Base-by-base conservation (phyloP, 2,113 vertebrate genomes). In the Brachyhypopomus gauderio region DNA sequence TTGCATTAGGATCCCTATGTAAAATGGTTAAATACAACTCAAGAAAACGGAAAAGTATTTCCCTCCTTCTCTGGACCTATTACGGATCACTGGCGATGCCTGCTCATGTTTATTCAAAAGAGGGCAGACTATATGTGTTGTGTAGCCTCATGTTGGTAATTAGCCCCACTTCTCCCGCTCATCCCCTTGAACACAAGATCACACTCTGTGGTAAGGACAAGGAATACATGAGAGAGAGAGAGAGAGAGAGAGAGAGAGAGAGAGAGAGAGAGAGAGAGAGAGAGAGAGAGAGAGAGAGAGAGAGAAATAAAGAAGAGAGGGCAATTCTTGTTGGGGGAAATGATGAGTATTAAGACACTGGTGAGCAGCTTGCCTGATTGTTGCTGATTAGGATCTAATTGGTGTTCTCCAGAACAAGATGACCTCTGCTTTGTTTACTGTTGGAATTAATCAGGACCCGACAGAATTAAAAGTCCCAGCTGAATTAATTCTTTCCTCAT, bases 391-490 rank as follows among this genome's bases (percentile, higher is more conserved):
- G 83, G 84, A 86, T 91, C 90, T 93, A 94, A 93, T 93, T 92
- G 88, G 86, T 90, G 90, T 92, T 93, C 91, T 93, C 90, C 92
- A 91, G 92, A 93, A 93, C 89, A 92, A 87, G 90, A 89, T 91
- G 92, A 93, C 92, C 92, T 92, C 92, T 91, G 90, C 91, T 93
- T 94, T 92, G 92, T 93, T 94, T 93, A 91, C 84, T 93, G 91
- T 90, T 80, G 88, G 93, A 91, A 92, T 90, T 86, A 83, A 91
- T 87, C 86, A 88, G 84, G 89, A 84, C 74, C 89, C 85, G 88
- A 92, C 86, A 92, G 90, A 94, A 92, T 91, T 88, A 92, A 91
- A 92, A 93, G 92, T 91, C 87, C 89, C 89, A 87, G 87, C 91
- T 90, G 92, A 93, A 94, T 94, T 91, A 83, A 85, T 92, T 93